These are phyloP conservation scores for Hippoglossus stenolepis DNA, from an alignment of 2,113 vertebrate species.

Conservation along the genomic window DNA sequence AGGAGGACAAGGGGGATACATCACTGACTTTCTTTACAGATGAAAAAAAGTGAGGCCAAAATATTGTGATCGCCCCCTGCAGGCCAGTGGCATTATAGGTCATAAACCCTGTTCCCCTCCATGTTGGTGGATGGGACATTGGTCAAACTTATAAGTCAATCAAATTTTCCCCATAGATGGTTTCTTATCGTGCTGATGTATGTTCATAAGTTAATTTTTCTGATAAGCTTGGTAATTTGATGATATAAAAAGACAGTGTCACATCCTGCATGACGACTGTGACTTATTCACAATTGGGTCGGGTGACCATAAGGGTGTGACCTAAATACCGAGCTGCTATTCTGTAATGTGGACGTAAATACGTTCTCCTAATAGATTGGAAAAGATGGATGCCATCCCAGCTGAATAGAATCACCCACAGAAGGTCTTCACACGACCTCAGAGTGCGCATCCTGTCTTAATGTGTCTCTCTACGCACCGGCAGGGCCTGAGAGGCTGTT, in stretches of 20 bases:
- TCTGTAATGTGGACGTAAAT: neutral
- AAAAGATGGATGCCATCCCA: neutral
- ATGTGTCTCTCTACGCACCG: neutral
- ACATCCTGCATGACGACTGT: neutral
- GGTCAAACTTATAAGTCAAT: too few relatives aligned
- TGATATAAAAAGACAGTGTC: too few relatives aligned
- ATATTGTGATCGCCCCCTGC: neutral
- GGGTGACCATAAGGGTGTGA: too few relatives aligned
- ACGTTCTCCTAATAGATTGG: neutral
- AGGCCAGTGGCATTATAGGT: neutral
- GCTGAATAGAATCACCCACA: constrained; percentile 1
- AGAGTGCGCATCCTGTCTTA: constrained; percentile 6
- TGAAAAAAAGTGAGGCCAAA: too few relatives aligned
- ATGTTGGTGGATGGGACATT: too few relatives aligned
- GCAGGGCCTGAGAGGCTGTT: constrained; percentile 3
- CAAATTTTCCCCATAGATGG: too few relatives aligned
- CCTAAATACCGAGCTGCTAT: too few relatives aligned
- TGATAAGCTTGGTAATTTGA: neutral
- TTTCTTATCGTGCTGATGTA: neutral
- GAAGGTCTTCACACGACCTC: constrained; percentile 5
- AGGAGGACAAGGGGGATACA: neutral
- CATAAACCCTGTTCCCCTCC: too few relatives aligned
- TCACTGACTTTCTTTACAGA: neutral
- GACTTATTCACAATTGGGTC: neutral
- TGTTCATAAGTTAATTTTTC: neutral